Evolutionary conservation across 2,797 vertebrate genomes (phyloP).

Genomic region (Chloroceryle inda): DNA sequence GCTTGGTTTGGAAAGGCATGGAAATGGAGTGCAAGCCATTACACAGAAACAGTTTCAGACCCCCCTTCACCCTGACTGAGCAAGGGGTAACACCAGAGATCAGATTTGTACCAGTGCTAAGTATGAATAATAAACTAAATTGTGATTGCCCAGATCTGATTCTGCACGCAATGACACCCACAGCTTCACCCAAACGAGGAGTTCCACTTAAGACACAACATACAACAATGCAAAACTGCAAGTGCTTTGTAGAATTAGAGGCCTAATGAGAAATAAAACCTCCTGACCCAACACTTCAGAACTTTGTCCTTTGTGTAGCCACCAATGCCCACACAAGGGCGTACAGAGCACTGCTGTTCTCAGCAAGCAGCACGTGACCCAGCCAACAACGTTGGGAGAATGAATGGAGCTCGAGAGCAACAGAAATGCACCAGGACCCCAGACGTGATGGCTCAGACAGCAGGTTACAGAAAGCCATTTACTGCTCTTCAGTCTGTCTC

Average conservation of each 20-base stretch:
- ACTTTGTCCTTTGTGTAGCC: background rate
- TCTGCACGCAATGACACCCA: background rate
- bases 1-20: background rate
- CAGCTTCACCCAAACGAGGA: background rate
- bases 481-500: background rate
- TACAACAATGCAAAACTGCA: background rate
- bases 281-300: background rate
- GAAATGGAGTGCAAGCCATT: slow-evolving; percentile 13
- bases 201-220: slow-evolving; percentile 13
- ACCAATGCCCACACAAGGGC: rapidly evolving
- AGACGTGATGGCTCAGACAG: background rate
- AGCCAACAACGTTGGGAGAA: rapidly evolving
- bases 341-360: background rate
- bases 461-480: background rate
- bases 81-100: background rate
- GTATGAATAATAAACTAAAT: background rate
- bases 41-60: slow-evolving; percentile 9
- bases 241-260: background rate
- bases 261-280: background rate
- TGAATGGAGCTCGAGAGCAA: background rate
- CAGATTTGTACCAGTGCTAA: background rate
- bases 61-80: background rate
- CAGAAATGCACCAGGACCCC: background rate
- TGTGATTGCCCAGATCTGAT: background rate
- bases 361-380: rapidly evolving